Evolutionary conservation across 2,888 invertebrate genomes (phyloP).

Genomic region (Erynnis tages): DNA sequence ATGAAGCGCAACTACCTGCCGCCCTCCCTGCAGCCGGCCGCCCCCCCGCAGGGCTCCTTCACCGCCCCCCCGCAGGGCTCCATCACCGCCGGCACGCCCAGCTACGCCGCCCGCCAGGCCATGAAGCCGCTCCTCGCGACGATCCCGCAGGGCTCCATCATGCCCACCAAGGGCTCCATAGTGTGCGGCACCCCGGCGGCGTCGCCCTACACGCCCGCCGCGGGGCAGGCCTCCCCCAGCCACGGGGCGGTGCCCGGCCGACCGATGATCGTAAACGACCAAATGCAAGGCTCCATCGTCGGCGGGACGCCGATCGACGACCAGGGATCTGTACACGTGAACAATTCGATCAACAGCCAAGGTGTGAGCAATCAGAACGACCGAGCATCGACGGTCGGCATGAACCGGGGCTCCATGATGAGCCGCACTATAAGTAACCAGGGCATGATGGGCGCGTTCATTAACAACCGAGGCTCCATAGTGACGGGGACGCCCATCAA

Average conservation of each 20-base stretch:
- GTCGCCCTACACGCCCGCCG: constrained; percentile 44
- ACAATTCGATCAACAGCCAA: constrained; percentile 14
- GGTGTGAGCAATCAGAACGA: constrained; percentile 38
- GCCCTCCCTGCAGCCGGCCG: constrained; percentile 83
- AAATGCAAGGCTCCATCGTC: constrained; percentile 34
- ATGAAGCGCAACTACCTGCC: constrained; percentile 92
- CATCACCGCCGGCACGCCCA: constrained; percentile 49
- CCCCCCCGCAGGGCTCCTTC: constrained; percentile 45
- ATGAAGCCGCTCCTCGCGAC: constrained; percentile 64
- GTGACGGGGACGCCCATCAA: constrained; percentile 25
- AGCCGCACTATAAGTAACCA: constrained; percentile 36
- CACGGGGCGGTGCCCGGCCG: constrained; percentile 36
- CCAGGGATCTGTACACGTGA: constrained; percentile 41
- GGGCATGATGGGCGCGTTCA: constrained; percentile 2
- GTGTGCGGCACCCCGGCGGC: constrained; percentile 43
- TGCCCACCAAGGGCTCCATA: constrained; percentile 50
- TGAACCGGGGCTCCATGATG: constrained; percentile 40
- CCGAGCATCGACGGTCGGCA: constrained; percentile 38
- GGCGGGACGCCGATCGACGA: constrained; percentile 31
- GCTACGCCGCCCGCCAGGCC: constrained; percentile 37
- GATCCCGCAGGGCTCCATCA: constrained; percentile 65
- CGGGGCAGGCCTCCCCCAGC: constrained; percentile 41
- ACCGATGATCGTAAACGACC: constrained; percentile 23
- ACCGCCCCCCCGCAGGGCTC: constrained; percentile 46
- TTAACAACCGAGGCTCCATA: constrained; percentile 30